Evolutionary conservation across 2,797 vertebrate genomes (phyloP).

Genomic region (Neopelma chrysocephalum): DNA sequence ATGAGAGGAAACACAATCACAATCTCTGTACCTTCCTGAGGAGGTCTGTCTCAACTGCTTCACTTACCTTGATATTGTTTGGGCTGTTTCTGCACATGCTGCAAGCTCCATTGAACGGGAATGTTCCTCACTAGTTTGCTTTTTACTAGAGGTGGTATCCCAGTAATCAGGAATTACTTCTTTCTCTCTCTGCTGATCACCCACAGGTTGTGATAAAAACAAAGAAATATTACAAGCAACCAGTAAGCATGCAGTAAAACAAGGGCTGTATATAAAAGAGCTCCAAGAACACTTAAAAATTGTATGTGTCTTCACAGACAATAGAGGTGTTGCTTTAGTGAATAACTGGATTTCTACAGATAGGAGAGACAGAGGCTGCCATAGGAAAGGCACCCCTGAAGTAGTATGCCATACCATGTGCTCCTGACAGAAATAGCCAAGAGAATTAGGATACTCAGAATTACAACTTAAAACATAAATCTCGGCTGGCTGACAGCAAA

Average conservation of each 20-base stretch:
- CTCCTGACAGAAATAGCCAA: neutral
- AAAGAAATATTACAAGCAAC: neutral
- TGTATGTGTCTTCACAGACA: neutral
- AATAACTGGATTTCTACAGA: neutral
- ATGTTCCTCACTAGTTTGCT: neutral
- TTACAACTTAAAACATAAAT: neutral
- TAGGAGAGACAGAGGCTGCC: neutral
- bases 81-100: neutral
- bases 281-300: neutral
- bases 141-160: neutral
- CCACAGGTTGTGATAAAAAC: constrained; percentile 30
- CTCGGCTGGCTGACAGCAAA: neutral
- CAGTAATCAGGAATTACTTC: neutral
- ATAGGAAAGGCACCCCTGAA: neutral
- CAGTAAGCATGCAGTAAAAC: neutral
- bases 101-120: neutral
- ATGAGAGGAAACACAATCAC: neutral
- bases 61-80: neutral
- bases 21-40: neutral
- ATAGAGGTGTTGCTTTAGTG: neutral
- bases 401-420: neutral
- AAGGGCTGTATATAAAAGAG: neutral
- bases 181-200: constrained; percentile 4
- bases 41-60: neutral
- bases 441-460: neutral